phyloP scores from a whole-genome alignment of 2,797 vertebrate genomes.

The Molossus alvarezi region DNA sequence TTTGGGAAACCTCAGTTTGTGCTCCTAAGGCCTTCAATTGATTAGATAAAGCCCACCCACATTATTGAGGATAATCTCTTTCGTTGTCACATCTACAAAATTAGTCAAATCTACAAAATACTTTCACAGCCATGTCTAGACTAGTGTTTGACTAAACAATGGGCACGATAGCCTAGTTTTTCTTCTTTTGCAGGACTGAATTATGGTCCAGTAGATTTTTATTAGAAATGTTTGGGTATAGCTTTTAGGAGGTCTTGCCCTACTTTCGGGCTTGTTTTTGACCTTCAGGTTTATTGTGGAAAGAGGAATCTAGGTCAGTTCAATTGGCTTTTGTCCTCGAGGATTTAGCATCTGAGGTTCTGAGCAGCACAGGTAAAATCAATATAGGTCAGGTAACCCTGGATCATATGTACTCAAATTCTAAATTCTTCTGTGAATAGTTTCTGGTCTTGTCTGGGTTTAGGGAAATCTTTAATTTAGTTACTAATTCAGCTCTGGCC shows the following conservation, averaged over 20 bases:
- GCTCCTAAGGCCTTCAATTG: too few species aligned
- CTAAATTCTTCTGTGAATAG: not conserved
- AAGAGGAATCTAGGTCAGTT: not conserved
- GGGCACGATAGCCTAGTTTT: not conserved
- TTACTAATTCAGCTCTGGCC: not conserved
- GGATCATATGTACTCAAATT: not conserved
- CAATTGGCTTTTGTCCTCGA: not conserved
- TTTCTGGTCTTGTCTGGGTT: not conserved
- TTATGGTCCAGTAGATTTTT: not conserved
- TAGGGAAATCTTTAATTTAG: slow-evolving; percentile 12
- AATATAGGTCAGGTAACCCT: not conserved
- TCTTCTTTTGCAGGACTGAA: not conserved
- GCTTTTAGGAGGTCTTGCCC: slow-evolving; percentile 6
- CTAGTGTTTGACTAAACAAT: not conserved
- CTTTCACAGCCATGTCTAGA: not conserved
- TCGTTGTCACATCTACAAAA: too few species aligned
- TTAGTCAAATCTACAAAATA: not conserved
- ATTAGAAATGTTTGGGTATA: not conserved
- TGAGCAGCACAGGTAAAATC: not conserved
- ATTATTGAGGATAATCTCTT: not conserved
- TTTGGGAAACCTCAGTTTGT: too few species aligned
- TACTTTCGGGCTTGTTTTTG: not conserved
- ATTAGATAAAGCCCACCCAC: not conserved
- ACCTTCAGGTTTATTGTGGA: not conserved
- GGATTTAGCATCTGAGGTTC: not conserved